A percentile compares a stretch with the other conserved stretches of the same genome.
Conservation (phyloP, 2,113 vertebrate genomes). For the Macquaria australasica region DNA sequence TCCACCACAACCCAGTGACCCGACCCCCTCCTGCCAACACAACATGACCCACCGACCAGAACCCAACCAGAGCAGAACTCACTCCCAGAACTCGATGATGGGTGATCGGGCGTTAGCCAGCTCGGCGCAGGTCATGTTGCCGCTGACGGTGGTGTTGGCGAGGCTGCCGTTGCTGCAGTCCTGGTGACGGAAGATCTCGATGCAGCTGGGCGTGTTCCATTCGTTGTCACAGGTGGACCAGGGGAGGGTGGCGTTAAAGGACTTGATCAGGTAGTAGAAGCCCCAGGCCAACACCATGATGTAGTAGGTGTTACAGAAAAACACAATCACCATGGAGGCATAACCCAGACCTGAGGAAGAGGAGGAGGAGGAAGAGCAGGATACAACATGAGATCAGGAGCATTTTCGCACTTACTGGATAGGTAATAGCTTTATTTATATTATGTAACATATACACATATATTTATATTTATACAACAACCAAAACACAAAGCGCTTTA, state of each 20-base stretch:
- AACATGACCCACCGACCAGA: background rate
- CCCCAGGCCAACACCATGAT: conserved; percentile 91
- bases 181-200: conserved; percentile 81
- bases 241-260: conserved; percentile 83
- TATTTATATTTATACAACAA: too few species aligned
- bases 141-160: conserved; percentile 69
- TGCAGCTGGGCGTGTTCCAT: conserved; percentile 86
- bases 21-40: background rate
- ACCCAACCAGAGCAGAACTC: conserved; percentile 58
- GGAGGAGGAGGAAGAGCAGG: background rate
- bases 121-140: conserved; percentile 83
- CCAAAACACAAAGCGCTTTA: too few species aligned
- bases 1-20: background rate
- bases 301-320: conserved; percentile 91
- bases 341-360: conserved; percentile 83
- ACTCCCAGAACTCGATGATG: conserved; percentile 89
- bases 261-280: conserved; percentile 88
- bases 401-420: background rate
- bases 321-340: conserved; percentile 89
- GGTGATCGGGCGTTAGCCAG: conserved; percentile 78
- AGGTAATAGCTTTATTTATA: too few species aligned
- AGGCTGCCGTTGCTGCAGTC: conserved; percentile 79
- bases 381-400: background rate
- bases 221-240: conserved; percentile 87
- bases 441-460: too few species aligned